phyloP scores from a whole-genome alignment of 2,113 vertebrate genomes.

The Gracilinanus agilis region DNA sequence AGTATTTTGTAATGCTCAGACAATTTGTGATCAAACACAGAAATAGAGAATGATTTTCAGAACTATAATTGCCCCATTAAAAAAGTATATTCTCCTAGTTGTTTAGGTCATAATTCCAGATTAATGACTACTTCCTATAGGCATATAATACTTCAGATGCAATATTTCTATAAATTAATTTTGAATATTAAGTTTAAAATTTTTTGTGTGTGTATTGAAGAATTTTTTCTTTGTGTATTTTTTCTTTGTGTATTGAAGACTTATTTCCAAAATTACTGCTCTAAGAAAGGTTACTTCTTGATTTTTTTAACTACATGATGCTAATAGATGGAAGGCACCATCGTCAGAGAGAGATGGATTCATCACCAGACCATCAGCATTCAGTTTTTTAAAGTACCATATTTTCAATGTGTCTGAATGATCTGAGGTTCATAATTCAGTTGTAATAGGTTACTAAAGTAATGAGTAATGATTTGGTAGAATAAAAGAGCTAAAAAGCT shows the following conservation, averaged over 20 bases:
- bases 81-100: neutral
- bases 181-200: conserved; percentile 14
- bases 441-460: conserved; percentile 40
- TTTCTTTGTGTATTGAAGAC: neutral
- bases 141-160: neutral
- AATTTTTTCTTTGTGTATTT: conserved; percentile 10
- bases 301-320: neutral
- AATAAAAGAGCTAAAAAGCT: conserved; percentile 73
- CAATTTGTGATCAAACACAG: neutral
- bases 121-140: neutral
- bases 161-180: conserved; percentile 12
- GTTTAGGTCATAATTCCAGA: neutral
- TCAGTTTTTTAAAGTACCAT: conserved; percentile 48
- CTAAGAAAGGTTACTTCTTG: neutral
- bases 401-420: conserved; percentile 39
- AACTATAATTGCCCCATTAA: neutral
- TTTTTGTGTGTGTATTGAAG: neutral
- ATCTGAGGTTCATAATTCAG: conserved; percentile 58
- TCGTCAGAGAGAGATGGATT: neutral
- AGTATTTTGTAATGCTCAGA: neutral
- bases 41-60: conserved; percentile 24
- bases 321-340: conserved; percentile 21
- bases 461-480: conserved; percentile 45
- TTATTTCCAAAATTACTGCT: conserved; percentile 6
- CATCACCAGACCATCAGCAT: neutral